Base-by-base conservation (phyloP, 2,888 invertebrate genomes). In the Ophion obscuratus region DNA sequence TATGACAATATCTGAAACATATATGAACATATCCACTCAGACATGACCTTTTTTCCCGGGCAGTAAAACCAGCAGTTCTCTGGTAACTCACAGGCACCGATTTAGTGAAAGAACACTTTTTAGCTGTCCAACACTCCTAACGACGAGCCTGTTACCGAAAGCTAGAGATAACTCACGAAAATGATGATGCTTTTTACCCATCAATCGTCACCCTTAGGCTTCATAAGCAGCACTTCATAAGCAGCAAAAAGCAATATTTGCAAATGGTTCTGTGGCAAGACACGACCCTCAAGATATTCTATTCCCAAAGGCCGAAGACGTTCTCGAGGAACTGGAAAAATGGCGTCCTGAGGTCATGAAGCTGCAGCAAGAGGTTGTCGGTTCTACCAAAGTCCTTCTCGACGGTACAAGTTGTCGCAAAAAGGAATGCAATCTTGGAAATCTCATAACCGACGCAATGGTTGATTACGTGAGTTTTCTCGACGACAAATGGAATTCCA, bases 361-460 rank as follows among this genome's bases (percentile, higher is more conserved):
- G 40, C 92, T 96, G 81, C 95, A 96, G 11, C 94, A 95, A 36
- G 90, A 94, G 66, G 94, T 96, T 2, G 94, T 98, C 7, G 98
- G 98, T 0, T 95, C 93, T 10, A 96, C 97, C 0, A 95, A 95
- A 81, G 97, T 98, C 0, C 93, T 95, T 70, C 94, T 98, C 57
- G 96, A 97, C 84, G 97, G 97, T 0, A 93, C 95, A 44, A 93
- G 94, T 0, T 98, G 98, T 92, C 95, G 98, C 62, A 91, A 95
- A 44, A 88, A 89, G 59, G 98, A 99, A 94, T 98, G 98, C 92
- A 98, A 98, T 93, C 94, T 98, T 89, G 98, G 98, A 2, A 98
- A 98, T 93, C 93, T 98, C 27, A 95, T 98, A 79, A 94, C 97
- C 0, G 98, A 98, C 91, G 96, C 98, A 0, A 96, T 97, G 94